Evolutionary conservation across 2,113 vertebrate species (phyloP).

Genomic region (Pyrgilauda ruficollis): DNA sequence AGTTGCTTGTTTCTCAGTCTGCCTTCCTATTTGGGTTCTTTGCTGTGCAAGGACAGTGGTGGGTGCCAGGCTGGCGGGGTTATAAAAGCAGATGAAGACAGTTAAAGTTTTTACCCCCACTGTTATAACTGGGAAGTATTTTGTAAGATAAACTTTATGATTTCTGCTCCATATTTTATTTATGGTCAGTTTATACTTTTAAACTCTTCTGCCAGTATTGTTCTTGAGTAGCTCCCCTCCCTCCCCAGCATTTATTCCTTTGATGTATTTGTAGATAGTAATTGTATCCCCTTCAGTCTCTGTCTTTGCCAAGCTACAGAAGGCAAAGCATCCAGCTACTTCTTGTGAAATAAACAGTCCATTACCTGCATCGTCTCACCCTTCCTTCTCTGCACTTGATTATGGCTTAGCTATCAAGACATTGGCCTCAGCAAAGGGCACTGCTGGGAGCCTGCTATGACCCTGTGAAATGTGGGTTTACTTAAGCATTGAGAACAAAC

Average conservation of each 20-base stretch:
- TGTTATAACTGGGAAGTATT: neutral
- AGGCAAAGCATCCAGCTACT: conserved; percentile 2
- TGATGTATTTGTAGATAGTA: conserved; percentile 39
- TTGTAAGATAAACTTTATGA: conserved; percentile 7
- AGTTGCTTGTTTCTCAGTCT: neutral
- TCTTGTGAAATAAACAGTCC: conserved; percentile 22
- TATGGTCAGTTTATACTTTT: neutral
- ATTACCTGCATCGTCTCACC: neutral
- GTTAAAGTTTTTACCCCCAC: neutral
- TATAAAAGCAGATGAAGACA: neutral
- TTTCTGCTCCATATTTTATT: conserved; percentile 31
- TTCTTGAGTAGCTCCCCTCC: conserved; percentile 32
- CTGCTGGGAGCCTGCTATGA: neutral
- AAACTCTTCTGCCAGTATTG: conserved; percentile 44
- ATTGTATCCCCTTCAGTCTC: neutral
- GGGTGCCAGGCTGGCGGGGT: neutral
- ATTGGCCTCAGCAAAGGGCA: neutral
- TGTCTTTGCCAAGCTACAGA: conserved; percentile 34
- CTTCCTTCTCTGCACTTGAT: neutral
- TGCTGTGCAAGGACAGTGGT: neutral
- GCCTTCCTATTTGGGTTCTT: neutral
- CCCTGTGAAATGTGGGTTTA: neutral
- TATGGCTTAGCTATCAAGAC: neutral
- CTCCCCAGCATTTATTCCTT: conserved; percentile 17
- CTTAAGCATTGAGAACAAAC: neutral